Conservation (phyloP, 2,797 vertebrate species). For the Bovichtus variegatus region DNA sequence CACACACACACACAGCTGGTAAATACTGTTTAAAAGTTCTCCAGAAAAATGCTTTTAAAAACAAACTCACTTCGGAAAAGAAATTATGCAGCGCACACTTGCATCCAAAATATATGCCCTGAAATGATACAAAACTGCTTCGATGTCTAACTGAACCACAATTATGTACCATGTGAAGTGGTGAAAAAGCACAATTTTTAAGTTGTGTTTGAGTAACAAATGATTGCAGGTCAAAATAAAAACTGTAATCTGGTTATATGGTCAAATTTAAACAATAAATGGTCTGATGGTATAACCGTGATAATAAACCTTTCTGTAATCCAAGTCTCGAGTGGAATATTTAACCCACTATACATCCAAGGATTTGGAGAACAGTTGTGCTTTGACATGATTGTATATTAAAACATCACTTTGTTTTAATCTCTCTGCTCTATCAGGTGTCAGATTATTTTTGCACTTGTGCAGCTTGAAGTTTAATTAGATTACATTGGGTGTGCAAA, state of each 20-base stretch:
- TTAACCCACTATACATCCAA: neutral
- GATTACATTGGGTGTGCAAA: conserved; percentile 15
- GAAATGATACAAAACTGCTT: conserved; percentile 31
- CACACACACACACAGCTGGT: too few species aligned
- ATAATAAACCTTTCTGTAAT: neutral
- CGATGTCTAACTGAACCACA: conserved; percentile 10
- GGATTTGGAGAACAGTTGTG: neutral
- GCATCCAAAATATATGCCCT: too few species aligned
- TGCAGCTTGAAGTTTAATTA: conserved; percentile 12
- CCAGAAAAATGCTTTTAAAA: too few species aligned
- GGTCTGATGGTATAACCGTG: neutral
- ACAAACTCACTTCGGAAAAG: too few species aligned
- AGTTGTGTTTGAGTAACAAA: neutral
- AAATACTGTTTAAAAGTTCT: too few species aligned
- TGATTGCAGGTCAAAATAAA: neutral
- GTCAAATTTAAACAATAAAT: neutral
- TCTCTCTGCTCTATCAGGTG: neutral
- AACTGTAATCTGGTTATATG: neutral
- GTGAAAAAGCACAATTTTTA: neutral
- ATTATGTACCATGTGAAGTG: neutral
- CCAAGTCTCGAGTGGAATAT: neutral
- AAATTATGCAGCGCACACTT: too few species aligned
- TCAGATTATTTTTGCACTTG: conserved; percentile 2
- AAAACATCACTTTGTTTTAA: neutral
- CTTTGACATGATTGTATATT: neutral